Evolutionary conservation across 2,113 vertebrate species (phyloP), one percentile per base, ranked within the genome.

Genomic region (Lepus americanus): DNA sequence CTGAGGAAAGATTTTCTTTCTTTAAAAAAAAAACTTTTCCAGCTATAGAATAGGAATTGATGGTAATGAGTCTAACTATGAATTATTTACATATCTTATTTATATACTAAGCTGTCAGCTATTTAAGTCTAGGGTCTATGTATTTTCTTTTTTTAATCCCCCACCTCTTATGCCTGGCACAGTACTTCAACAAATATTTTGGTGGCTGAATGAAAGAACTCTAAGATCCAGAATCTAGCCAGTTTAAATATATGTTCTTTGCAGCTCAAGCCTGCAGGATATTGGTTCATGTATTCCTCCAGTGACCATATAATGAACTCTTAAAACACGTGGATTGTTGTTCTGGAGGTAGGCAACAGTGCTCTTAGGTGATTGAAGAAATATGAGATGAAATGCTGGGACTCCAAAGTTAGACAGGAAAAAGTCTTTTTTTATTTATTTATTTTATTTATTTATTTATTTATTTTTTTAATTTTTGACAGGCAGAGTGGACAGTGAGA

Each of bases 171-270:
- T 77, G 25, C 49, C 53, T 53, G 66, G 63, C 74, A 79, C 1
- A 72, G 9, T 70, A 72, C 39, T 94, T 92, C 20, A 87, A 8
- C 88, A 94, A 92, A 67, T 81, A 94, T 82, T 94, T 94, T 87
- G 9, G 33, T 78, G 36, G 87, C 63, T 86, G 51, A 73, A 80
- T 89, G 66, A 61, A 84, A 82, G 51, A 83, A 66, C 63, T 94
- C 5, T 84, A 63, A 70, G 80, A 51, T 67, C 61, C 53, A 87
- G 59, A 92, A 80, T 77, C 87, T 31, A 77, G 36, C 85, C 33
- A 69, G 1, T 92, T 44, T 93, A 63, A 77, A 85, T 61, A 17
- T 79, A 66, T 82, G 25, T 36, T 82, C 61, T 85, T 81, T 85
- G 36, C 16, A 67, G 85, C 12, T 66, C 59, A 94, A 84, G 6